Percentiles rank a stretch among this genome's conserved stretches.
phyloP scores from a whole-genome alignment of 2,888 invertebrate species.

The Agrotis clavis region DNA sequence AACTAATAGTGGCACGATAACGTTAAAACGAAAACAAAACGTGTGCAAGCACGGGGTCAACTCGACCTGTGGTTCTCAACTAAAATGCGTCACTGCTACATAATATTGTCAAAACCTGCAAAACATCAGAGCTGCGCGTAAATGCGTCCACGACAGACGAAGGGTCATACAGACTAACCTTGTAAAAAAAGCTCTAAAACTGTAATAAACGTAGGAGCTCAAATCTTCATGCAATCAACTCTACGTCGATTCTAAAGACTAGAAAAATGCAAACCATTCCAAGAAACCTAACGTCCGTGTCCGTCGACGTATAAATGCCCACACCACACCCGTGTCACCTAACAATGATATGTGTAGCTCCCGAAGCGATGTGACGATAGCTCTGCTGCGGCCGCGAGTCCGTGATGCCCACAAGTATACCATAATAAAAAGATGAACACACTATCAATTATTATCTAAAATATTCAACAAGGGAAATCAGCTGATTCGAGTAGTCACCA shows the following conservation, averaged over 20 bases:
- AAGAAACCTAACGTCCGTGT: conserved; percentile 76
- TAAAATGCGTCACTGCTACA: conserved; percentile 66
- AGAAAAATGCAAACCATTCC: conserved; percentile 90
- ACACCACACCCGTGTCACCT: conserved; percentile 65
- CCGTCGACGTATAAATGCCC: conserved; percentile 74
- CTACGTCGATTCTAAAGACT: conserved; percentile 85
- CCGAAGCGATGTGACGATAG: conserved; percentile 73
- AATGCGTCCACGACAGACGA: conserved; percentile 74
- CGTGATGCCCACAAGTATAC: conserved; percentile 68
- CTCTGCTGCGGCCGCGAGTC: conserved; percentile 66
- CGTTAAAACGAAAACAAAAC: conserved; percentile 61
- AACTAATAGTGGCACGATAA: conserved; percentile 63
- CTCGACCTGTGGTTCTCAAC: conserved; percentile 67
- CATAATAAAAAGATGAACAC: conserved; percentile 78
- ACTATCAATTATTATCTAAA: conserved; percentile 78
- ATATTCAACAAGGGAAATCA: conserved; percentile 78
- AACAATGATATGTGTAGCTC: conserved; percentile 85
- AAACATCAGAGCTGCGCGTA: conserved; percentile 73
- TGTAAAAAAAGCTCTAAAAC: conserved; percentile 73
- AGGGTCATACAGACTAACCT: conserved; percentile 64
- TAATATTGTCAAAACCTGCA: conserved; percentile 66
- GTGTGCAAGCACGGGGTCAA: conserved; percentile 64
- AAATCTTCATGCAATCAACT: conserved; percentile 76
- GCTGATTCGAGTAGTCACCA: conserved; percentile 68
- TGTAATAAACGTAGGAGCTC: conserved; percentile 74